These are phyloP conservation scores for Phaonia tiefii DNA, from an alignment of 2,888 invertebrate species.

Conservation along the genomic window DNA sequence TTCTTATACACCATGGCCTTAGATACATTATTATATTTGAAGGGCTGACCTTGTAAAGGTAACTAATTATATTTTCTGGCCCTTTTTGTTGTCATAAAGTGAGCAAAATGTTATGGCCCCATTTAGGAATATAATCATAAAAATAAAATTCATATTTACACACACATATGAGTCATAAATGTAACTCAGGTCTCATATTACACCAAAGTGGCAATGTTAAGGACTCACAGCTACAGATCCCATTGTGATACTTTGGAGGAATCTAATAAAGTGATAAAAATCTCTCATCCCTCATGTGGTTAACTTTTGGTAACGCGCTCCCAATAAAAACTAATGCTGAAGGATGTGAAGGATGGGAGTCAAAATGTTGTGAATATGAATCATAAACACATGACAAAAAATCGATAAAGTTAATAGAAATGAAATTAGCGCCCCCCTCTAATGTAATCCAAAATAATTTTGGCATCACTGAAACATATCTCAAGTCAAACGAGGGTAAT, in stretches of 20 bases:
- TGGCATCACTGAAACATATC: too few species aligned
- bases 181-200: slow-evolving; percentile 19
- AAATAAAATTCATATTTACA: slow-evolving; percentile 49
- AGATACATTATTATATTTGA: too few species aligned
- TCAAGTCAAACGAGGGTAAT: too few species aligned
- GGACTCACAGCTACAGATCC: slow-evolving; percentile 17
- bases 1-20: too few species aligned
- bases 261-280: slow-evolving; percentile 44
- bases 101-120: slow-evolving; percentile 60
- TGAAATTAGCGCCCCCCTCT: slow-evolving; percentile 47
- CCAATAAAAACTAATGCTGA: slow-evolving; percentile 9
- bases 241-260: not conserved
- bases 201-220: not conserved
- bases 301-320: not conserved
- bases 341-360: slow-evolving; percentile 25
- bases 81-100: slow-evolving; percentile 47
- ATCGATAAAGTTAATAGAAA: slow-evolving; percentile 57
- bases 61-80: too few species aligned
- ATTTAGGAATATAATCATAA: slow-evolving; percentile 57
- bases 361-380: not conserved
- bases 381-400: slow-evolving; percentile 15
- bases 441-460: too few species aligned
- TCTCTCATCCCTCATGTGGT: slow-evolving; percentile 22
- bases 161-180: slow-evolving; percentile 21
- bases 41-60: too few species aligned